A percentile compares a stretch with the other conserved stretches of the same genome.
These are phyloP conservation scores for Apodemia zela DNA, from an alignment of 2,888 invertebrate species.

Conservation along the genomic window DNA sequence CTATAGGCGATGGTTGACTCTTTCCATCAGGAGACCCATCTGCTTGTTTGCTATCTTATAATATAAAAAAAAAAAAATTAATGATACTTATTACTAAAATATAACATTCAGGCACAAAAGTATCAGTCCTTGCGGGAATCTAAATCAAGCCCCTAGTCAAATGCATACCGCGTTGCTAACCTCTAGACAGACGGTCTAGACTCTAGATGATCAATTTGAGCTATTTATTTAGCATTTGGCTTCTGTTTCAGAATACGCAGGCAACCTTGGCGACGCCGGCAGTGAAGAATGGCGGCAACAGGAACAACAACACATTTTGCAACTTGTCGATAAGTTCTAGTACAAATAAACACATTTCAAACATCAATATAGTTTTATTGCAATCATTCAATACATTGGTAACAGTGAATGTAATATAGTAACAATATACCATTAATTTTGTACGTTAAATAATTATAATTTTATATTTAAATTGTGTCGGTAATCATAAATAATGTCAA, in stretches of 20 bases:
- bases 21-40: too few species aligned
- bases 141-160: too few species aligned
- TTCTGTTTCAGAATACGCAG: constrained; percentile 90
- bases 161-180: too few species aligned
- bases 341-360: constrained; percentile 19
- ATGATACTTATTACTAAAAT: too few species aligned
- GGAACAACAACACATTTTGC: constrained; percentile 94
- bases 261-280: constrained; percentile 95
- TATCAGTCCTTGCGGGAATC: too few species aligned
- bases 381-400: constrained; percentile 24
- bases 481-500: neutral
- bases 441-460: constrained; percentile 6
- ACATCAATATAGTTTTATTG: constrained; percentile 30
- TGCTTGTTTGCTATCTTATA: too few species aligned
- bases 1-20: too few species aligned
- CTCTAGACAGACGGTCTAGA: too few species aligned
- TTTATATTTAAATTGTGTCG: neutral
- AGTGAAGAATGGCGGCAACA: constrained; percentile 91
- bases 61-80: too few species aligned
- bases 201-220: neutral
- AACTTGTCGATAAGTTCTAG: constrained; percentile 96
- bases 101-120: too few species aligned
- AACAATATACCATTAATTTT: constrained; percentile 28
- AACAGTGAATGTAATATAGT: constrained; percentile 49
- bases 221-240: neutral